Conservation (phyloP, 2,113 vertebrate species). For the Gorilla gorilla region DNA sequence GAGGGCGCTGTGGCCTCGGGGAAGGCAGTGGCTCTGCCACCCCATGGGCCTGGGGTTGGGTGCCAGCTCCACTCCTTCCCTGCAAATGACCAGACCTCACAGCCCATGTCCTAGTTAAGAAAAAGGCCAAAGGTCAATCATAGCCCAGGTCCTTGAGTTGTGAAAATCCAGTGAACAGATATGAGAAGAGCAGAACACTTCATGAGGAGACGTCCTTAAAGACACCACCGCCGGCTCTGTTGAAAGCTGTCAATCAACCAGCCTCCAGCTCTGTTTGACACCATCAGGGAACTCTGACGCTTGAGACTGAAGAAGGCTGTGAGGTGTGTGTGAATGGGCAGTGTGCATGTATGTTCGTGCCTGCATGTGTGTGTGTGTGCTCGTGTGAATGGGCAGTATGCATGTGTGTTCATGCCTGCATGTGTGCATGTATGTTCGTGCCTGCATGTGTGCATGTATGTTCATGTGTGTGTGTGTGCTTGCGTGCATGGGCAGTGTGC, state of each 20-base stretch:
- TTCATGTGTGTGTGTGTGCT: rapidly evolving
- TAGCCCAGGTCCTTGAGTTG: rapidly evolving
- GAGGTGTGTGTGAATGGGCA: not conserved
- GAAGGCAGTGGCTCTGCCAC: rapidly evolving
- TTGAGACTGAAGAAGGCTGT: too few species aligned
- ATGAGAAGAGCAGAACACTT: rapidly evolving
- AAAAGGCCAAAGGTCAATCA: rapidly evolving
- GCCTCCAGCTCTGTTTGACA: rapidly evolving
- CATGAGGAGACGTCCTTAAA: rapidly evolving
- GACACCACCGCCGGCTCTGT: rapidly evolving
- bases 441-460: rapidly evolving
- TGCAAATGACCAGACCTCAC: rapidly evolving
- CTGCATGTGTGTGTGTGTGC: not conserved
- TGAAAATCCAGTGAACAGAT: rapidly evolving
- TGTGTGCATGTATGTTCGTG: not conserved
- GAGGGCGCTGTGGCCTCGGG: rapidly evolving
- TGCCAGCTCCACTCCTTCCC: not conserved
- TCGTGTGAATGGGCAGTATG: too few species aligned
- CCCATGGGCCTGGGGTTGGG: rapidly evolving
- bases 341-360: not conserved
- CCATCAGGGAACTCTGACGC: not conserved
- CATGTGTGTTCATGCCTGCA: rapidly evolving
- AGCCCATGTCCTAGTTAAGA: rapidly evolving
- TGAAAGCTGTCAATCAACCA: too few species aligned
- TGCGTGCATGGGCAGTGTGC: rapidly evolving